phyloP scores from a whole-genome alignment of 2,113 vertebrate species.

The Carassius gibelio region DNA sequence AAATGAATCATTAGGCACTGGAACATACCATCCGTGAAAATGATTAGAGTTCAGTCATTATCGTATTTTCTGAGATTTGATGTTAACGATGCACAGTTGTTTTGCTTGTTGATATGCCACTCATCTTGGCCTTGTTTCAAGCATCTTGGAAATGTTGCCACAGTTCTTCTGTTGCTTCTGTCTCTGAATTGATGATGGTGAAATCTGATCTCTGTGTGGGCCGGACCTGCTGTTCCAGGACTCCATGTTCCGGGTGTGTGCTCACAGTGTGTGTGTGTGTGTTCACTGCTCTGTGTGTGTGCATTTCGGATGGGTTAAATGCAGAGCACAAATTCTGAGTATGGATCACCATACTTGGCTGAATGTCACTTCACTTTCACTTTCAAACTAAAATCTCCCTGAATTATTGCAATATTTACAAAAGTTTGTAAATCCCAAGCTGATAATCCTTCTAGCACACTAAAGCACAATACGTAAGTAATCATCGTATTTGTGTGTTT shows the following conservation, averaged over 20 bases:
- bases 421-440: background rate
- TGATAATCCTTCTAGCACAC: background rate
- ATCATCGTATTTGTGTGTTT: background rate
- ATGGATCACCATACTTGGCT: too few relatives aligned
- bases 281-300: too few relatives aligned
- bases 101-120: background rate
- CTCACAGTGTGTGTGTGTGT: too few relatives aligned
- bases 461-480: background rate
- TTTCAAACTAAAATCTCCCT: background rate
- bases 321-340: too few relatives aligned
- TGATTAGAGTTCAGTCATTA: background rate
- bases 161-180: background rate
- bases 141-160: background rate
- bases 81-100: background rate
- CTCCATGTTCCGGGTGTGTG: too few relatives aligned
- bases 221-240: background rate
- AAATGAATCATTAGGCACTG: background rate
- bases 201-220: background rate
- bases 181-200: background rate
- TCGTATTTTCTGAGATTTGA: background rate
- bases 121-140: background rate
- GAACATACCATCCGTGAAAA: constrained; percentile 10
- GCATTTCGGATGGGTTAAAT: too few relatives aligned
- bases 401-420: background rate
- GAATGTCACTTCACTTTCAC: too few relatives aligned